These are phyloP conservation scores for Mongoloraphidia duomilia DNA, from an alignment of 2,888 invertebrate genomes.

Conservation along the genomic window DNA sequence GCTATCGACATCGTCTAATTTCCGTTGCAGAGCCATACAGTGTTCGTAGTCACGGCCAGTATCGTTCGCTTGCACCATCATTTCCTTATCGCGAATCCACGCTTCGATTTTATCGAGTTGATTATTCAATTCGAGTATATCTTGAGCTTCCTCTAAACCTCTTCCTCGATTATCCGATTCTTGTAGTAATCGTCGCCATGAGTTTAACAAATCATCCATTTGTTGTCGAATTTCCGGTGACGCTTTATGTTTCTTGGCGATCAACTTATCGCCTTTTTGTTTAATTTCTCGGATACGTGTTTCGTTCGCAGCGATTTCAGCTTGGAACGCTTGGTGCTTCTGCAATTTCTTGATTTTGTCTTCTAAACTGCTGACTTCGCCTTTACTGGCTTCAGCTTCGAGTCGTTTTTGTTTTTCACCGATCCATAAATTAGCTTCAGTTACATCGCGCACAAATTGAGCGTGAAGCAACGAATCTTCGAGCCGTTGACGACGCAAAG, in stretches of 20 bases:
- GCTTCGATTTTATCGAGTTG: slow-evolving; percentile 90
- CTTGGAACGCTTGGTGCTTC: slow-evolving; percentile 90
- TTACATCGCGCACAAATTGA: slow-evolving; percentile 83
- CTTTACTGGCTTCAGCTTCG: slow-evolving; percentile 59
- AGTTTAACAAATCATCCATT: slow-evolving; percentile 49
- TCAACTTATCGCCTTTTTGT: slow-evolving; percentile 50
- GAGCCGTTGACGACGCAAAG: slow-evolving; percentile 50
- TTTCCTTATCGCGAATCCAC: slow-evolving; percentile 94
- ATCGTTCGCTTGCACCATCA: slow-evolving; percentile 87
- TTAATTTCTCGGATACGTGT: slow-evolving; percentile 73
- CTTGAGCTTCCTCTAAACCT: slow-evolving; percentile 92
- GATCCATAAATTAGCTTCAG: slow-evolving; percentile 83
- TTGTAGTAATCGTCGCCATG: slow-evolving; percentile 63
- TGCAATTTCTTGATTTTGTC: slow-evolving; percentile 92
- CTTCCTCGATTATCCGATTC: slow-evolving; percentile 57
- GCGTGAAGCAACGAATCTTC: slow-evolving; percentile 69
- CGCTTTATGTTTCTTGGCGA: slow-evolving; percentile 55
- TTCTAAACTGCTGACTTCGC: slow-evolving; percentile 70
- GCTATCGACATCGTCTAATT: slow-evolving; percentile 83
- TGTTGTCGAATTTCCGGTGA: slow-evolving; percentile 55
- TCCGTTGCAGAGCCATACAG: slow-evolving; percentile 78
- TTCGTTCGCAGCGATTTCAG: slow-evolving; percentile 78
- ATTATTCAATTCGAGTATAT: slow-evolving; percentile 93
- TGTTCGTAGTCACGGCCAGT: slow-evolving; percentile 93
- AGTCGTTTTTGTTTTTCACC: slow-evolving; percentile 81